These are phyloP conservation scores for Podargus strigoides DNA, from an alignment of 2,797 vertebrate species.

Conservation along the genomic window DNA sequence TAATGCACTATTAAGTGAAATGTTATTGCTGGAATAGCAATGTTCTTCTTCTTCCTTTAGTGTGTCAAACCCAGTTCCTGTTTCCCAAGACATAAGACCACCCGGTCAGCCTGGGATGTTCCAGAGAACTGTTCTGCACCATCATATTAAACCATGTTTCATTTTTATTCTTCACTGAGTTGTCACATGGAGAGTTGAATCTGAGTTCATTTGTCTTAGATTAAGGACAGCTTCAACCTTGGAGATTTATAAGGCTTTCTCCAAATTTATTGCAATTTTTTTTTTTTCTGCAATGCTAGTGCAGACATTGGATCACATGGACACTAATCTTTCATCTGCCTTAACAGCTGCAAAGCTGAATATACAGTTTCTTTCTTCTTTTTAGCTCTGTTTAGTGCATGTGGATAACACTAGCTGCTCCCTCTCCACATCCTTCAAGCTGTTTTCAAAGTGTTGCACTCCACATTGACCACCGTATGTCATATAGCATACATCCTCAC, in stretches of 20 bases:
- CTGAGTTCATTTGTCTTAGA: slow-evolving; percentile 34
- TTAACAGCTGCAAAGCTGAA: neutral
- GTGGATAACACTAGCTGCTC: neutral
- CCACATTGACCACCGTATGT: neutral
- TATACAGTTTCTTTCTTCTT: neutral
- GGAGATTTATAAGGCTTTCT: slow-evolving; percentile 14
- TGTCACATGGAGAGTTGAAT: slow-evolving; percentile 38
- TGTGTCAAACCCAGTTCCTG: neutral
- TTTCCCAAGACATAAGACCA: neutral
- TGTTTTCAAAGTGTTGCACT: neutral
- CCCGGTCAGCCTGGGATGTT: neutral
- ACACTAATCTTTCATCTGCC: neutral
- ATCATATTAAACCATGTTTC: neutral
- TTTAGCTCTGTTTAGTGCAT: neutral
- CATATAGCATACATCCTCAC: neutral
- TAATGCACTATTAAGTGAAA: neutral
- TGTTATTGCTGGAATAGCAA: neutral
- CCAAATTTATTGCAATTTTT: slow-evolving; percentile 30
- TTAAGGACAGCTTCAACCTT: slow-evolving; percentile 19
- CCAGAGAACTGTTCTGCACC: slow-evolving; percentile 15
- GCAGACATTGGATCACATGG: neutral
- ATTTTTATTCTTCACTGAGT: slow-evolving; percentile 18
- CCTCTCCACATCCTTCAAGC: neutral
- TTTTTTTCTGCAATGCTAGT: neutral
- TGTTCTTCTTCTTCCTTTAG: neutral